Percentiles rank a stretch among this genome's conserved stretches.
Evolutionary conservation across 2,888 invertebrate genomes (phyloP).

Genomic region (Orthonevra nobilis): DNA sequence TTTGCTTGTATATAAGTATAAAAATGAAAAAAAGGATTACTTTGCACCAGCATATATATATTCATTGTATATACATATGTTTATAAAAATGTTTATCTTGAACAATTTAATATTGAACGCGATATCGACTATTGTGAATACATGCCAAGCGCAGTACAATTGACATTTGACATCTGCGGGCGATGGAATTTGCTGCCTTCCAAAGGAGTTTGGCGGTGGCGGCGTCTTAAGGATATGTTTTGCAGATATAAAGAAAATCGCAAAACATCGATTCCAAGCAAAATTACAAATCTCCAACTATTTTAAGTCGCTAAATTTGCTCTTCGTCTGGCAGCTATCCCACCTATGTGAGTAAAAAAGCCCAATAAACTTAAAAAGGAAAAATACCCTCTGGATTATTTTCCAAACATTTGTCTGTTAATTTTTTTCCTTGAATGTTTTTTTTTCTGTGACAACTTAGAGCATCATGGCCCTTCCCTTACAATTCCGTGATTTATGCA

Average conservation of each 20-base stretch:
- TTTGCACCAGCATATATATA: too few species aligned
- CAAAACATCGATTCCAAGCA: constrained; percentile 35
- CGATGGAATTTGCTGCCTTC: constrained; percentile 54
- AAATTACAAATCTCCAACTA: background rate
- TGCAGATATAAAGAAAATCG: constrained; percentile 50
- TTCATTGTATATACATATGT: too few species aligned
- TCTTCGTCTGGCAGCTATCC: constrained; percentile 16
- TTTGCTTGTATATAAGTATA: too few species aligned
- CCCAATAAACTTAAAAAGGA: too few species aligned
- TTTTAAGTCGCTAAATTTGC: background rate
- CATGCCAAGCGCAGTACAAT: constrained; percentile 37
- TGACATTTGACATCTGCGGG: constrained; percentile 66
- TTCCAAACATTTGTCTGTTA: constrained; percentile 49
- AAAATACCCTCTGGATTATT: too few species aligned
- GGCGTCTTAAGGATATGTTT: constrained; percentile 68
- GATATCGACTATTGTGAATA: constrained; percentile 33
- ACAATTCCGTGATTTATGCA: constrained; percentile 61
- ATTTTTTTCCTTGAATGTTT: constrained; percentile 31
- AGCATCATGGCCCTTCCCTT: constrained; percentile 64
- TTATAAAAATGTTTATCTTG: too few species aligned
- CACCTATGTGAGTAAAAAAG: constrained; percentile 39
- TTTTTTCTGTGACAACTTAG: constrained; percentile 35
- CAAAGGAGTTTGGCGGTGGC: constrained; percentile 62
- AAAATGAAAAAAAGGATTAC: too few species aligned
- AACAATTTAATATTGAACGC: too few species aligned